Base-by-base conservation (phyloP, 2,797 vertebrate genomes). In the Threskiornis aethiopicus region DNA sequence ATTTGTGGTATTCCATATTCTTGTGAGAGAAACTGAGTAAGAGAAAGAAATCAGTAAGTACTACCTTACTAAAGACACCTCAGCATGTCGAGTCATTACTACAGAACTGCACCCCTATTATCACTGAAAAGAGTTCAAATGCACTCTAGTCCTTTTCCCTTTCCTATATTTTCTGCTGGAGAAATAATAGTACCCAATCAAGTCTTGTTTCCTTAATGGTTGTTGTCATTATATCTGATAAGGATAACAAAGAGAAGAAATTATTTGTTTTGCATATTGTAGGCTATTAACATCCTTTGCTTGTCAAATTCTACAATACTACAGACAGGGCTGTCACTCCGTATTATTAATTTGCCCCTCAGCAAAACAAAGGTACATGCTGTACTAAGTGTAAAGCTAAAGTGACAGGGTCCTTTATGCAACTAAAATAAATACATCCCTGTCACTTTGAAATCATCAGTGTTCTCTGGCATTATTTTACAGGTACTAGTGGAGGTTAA, bases 281-380 rank as follows among this genome's bases (percentile, higher is more conserved):
- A 77, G 39, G 52, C 75, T 90, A 65, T 83, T 95, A 95, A 73
- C 72, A 92, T 71, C 77, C 44, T 94, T 93, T 80, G 11, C 54
- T 84, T 97, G 87, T 97, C 94, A 97, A 77, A 86, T 83, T 90
- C 58, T 89, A 31, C 59, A 62, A 4, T 46, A 22, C 29, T 81
- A 37, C 58, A 77, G 54, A 54, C 82, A 85, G 49, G 47, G 16
- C 58, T 95, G 85, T 92, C 90, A 81, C 21, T 70, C 51, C 0
- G 0, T 58, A 62, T 93, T 97, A 96, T 93, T 96, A 96, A 97
- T 96, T 97, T 96, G 57, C 83, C 77, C 96, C 95, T 97, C 93
- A 97, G 90, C 90, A 95, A 94, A 94, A 94, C 87, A 96, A 93
- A 96, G 52, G 72, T 84, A 84, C 37, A 5, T 9, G 44, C 47